A percentile compares a stretch with the other conserved stretches of the same genome.
phyloP scores from a whole-genome alignment of 2,888 invertebrate species.

The Nasonovia ribisnigri region DNA sequence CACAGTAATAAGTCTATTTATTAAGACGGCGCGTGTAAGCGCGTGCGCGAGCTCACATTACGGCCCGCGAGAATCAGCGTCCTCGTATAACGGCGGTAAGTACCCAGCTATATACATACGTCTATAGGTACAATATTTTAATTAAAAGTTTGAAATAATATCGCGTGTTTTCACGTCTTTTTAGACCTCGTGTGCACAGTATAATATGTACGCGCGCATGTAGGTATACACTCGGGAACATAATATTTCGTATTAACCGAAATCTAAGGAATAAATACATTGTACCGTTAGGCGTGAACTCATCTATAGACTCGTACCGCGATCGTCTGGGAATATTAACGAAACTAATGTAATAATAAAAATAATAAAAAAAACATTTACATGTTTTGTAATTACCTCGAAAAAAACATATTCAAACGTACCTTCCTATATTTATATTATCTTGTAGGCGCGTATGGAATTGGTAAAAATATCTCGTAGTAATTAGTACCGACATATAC shows the following conservation, averaged over 20 bases:
- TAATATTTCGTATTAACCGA: neutral
- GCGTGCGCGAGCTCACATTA: neutral
- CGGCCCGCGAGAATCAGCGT: neutral
- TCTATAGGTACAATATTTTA: slow-evolving; percentile 21
- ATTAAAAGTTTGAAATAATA: slow-evolving; percentile 48
- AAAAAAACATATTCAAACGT: neutral
- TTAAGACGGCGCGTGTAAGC: neutral
- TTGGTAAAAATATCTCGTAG: slow-evolving; percentile 1
- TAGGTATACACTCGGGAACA: neutral
- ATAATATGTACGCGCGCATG: neutral
- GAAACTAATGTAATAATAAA: neutral
- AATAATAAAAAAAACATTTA: neutral
- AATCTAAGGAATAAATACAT: neutral
- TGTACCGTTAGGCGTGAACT: neutral
- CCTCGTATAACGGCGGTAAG: neutral
- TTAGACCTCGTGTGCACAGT: neutral
- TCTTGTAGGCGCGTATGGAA: neutral
- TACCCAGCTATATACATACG: neutral
- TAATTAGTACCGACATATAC: neutral
- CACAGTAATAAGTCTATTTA: slow-evolving; percentile 29
- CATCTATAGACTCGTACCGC: neutral
- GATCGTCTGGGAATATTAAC: neutral
- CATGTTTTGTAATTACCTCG: neutral
- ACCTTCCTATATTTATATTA: neutral
- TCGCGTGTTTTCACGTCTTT: slow-evolving; percentile 43